A percentile compares a stretch with the other conserved stretches of the same genome.
phyloP scores from a whole-genome alignment of 2,113 vertebrate genomes.

The Albula goreensis region DNA sequence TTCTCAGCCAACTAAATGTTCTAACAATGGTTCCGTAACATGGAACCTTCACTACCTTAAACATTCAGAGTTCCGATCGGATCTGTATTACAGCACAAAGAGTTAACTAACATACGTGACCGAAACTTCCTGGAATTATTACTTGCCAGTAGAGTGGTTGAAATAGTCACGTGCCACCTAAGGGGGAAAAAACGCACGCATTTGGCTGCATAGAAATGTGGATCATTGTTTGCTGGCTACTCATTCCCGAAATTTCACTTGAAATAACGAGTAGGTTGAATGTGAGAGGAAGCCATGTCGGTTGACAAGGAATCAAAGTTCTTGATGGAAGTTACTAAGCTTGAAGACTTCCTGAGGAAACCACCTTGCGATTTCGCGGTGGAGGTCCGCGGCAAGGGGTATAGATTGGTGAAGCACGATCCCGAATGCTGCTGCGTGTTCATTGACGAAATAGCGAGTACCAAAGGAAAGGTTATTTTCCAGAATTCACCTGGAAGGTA shows the following conservation, averaged over 20 bases:
- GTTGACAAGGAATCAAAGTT: neutral
- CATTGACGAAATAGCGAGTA: conserved; percentile 50
- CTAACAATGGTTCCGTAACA: no score
- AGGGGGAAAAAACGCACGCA: no score
- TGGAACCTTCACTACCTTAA: no score
- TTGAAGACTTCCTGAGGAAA: conserved; percentile 50
- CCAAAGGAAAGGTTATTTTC: conserved; percentile 48
- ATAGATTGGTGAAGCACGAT: conserved; percentile 43
- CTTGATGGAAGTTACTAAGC: conserved; percentile 41
- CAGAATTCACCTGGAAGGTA: conserved; percentile 60
- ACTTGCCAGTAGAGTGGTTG: no score
- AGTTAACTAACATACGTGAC: no score
- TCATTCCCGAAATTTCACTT: neutral
- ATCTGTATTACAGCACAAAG: no score
- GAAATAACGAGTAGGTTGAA: neutral
- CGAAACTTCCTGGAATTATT: no score
- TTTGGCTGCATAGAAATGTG: no score
- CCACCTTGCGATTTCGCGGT: conserved; percentile 59
- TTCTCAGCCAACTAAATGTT: no score
- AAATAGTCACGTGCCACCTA: no score
- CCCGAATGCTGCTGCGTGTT: conserved; percentile 51
- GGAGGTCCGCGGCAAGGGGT: conserved; percentile 16
- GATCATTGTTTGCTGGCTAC: no score
- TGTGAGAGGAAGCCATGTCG: conserved; percentile 8
- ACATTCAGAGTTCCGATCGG: no score